Base-by-base conservation (phyloP, 2,888 invertebrate genomes). In the Coremacera marginata region DNA sequence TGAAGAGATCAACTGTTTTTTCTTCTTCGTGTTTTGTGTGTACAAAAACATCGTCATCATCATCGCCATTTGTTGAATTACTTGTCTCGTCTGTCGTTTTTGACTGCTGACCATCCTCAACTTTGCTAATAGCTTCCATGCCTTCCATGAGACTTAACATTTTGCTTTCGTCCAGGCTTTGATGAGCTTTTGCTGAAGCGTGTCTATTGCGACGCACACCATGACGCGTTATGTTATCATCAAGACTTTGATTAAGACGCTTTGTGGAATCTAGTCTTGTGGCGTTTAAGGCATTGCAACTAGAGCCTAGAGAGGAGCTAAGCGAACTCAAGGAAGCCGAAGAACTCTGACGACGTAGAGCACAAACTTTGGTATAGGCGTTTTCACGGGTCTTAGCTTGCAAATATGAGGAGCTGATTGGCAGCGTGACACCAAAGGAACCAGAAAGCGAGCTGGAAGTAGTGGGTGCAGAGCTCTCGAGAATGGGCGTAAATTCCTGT, bases 331-430 rank as follows among this genome's bases (percentile, higher is more conserved):
- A 90, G 75, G 94, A 95, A 60, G 94, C 94, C 63, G 95, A 94
- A 3, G 95, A 95, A 85, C 95, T 95, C 88, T 96, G 96, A 37
- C 96, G 91, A 78, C 97, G 91, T 76, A 97, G 92, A 5, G 96
- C 96, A 86, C 97, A 96, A 3, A 96, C 94, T 91, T 96, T 97
- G 2, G 96, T 96, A 86, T 97, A 97, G 0, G 96, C 94, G 87
- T 94, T 96, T 88, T 96, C 96, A 76, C 95, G 91, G 0, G 95
- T 94, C 14, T 95, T 94, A 86, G 94, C 94, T 14, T 86, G 72
- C 77, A 88, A 76, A 93, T 90, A 16, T 93, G 95, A 89, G 92
- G 95, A 74, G 92, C 91, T 37, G 5, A 83, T 85, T 1, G 82
- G 80, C 14, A 95, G 94, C 3, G 94, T 93, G 0, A 94, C 93